A percentile compares a stretch with the other conserved stretches of the same genome.
Conservation (phyloP, 2,113 vertebrate species). For the Protomyctophum bolini region DNA sequence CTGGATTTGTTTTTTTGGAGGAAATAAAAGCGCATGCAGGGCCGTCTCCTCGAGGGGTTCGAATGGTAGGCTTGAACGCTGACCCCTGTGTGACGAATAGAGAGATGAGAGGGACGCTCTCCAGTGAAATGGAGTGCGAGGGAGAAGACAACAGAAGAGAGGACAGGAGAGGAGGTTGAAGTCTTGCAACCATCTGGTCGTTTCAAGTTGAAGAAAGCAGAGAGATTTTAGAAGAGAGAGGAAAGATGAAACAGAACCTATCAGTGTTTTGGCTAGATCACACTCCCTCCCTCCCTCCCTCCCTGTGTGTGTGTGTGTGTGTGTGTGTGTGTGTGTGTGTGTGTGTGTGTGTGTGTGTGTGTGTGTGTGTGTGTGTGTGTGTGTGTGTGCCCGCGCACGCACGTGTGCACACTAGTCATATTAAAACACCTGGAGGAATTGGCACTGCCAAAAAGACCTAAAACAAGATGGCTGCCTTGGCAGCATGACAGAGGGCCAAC, state of each 20-base stretch:
- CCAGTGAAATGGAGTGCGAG: too few species aligned
- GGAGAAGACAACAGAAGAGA: too few species aligned
- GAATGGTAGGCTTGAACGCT: too few species aligned
- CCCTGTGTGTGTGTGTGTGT: neutral
- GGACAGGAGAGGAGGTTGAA: too few species aligned
- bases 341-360: constrained; percentile 7
- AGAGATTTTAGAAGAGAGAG: neutral
- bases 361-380: neutral
- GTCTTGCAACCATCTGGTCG: constrained; percentile 37
- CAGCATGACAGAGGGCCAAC: too few species aligned
- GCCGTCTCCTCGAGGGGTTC: too few species aligned
- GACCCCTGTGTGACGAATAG: too few species aligned
- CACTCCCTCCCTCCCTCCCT: neutral
- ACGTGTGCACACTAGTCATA: neutral
- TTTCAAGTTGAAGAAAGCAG: constrained; percentile 10
- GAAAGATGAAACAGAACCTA: constrained; percentile 6
- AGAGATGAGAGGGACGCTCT: too few species aligned
- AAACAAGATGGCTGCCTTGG: constrained; percentile 19
- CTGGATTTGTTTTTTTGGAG: too few species aligned
- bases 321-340: neutral
- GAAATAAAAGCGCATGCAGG: too few species aligned
- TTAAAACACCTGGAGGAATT: neutral
- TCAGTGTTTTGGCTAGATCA: constrained; percentile 19
- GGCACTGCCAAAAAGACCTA: constrained; percentile 21
- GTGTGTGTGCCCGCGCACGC: neutral